Base-by-base conservation (phyloP, 1,140 invertebrate genomes). In the Drosophila biarmipes region DNA sequence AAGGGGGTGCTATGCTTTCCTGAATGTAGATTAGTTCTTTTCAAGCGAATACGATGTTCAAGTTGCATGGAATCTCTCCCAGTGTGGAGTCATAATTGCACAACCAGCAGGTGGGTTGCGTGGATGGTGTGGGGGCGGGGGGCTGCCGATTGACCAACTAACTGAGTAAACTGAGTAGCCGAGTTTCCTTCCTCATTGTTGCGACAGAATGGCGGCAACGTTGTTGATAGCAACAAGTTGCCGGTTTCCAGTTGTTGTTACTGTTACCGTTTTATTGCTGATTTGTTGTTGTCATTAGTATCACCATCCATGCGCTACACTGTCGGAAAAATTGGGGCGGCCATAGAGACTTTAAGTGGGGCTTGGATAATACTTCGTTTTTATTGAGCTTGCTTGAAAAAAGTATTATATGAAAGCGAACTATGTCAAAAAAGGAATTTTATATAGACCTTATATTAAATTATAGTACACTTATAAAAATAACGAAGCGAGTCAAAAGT, bases 161-260 rank as follows among this genome's bases (percentile, higher is more conserved):
- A 78, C 73, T 78, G 74, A 77, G 55, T 77, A 69, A 68, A 64
- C 15, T 15, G n/a, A 40, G 38, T 40, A 40, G 2, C 64, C 27
- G 42, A 54, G 57, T 55, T 77, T 78, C 73, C 74, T 78, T 78
- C 74, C 74, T 78, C 73, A 77, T 78, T 77, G 74, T 78, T 78
- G 74, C 74, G 74, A 57, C 55, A 78, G 63, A 49, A 48, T 48
- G 46, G 14, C 38, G 46, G 72, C 72, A 67, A 68, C 54, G 64
- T 66, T 74, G 63, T 68, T 68, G 73, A 57, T 37, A 48, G 62
- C 71, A 76, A 62, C 62, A 77, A 69, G 73, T 76, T 76, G 73
- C 73, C 49, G 51, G 38, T 51, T 63, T 64, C 7, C 21, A 27
- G 14, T 12, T 43, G 15, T 66, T 62, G 34, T 61, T 59, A 35